phyloP scores from a whole-genome alignment of 1,140 invertebrate species.

The Drosophila bocqueti region DNA sequence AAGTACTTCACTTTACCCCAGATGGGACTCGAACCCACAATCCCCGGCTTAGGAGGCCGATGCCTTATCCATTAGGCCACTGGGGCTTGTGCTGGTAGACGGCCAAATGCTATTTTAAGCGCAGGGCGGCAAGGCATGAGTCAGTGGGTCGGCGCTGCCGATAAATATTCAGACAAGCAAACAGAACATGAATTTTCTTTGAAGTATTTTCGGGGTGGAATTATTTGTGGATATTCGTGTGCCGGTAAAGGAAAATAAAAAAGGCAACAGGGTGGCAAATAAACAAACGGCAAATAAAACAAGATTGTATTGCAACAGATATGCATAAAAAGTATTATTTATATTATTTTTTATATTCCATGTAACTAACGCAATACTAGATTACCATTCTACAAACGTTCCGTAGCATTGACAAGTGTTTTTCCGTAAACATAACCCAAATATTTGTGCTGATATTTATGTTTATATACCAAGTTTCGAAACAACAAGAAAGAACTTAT shows the following conservation, averaged over 20 bases:
- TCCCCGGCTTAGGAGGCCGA: slow-evolving; percentile 56
- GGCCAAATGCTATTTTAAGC: slow-evolving; percentile 1
- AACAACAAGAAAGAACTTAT: background rate
- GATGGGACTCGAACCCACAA: slow-evolving; percentile 55
- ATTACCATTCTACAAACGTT: background rate
- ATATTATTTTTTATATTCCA: background rate
- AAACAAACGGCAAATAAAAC: background rate
- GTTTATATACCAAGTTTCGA: background rate
- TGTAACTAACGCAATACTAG: background rate
- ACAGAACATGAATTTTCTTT: slow-evolving; percentile 13
- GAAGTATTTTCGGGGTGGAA: slow-evolving; percentile 11
- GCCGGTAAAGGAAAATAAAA: background rate
- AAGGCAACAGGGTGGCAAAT: background rate
- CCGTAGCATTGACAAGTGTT: background rate
- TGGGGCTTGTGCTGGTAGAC: slow-evolving; percentile 2
- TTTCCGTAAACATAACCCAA: slow-evolving; percentile 8
- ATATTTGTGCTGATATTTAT: background rate
- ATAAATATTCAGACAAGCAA: background rate
- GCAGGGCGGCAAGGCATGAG: too few species aligned
- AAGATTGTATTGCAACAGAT: background rate
- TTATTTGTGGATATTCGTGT: background rate
- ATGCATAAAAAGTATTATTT: background rate
- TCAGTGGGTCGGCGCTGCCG: background rate
- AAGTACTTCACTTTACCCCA: slow-evolving; percentile 26
- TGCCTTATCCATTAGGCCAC: slow-evolving; percentile 56